Conservation (phyloP, 2,113 vertebrate genomes). For the Cromileptes altivelis region DNA sequence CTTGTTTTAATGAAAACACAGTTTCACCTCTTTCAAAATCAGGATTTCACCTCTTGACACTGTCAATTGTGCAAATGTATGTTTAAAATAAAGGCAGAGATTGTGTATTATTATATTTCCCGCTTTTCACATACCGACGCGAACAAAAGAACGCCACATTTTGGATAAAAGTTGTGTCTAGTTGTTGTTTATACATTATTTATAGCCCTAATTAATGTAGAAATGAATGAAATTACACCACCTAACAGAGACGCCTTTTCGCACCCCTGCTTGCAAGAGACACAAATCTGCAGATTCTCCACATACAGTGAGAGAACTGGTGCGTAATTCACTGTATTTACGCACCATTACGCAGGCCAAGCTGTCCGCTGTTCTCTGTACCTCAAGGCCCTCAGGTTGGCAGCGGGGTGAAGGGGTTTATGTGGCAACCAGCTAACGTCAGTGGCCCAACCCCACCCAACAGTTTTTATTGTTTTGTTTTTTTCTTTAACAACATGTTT, state of each 20-base stretch:
- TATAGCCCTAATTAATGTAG: too few relatives aligned
- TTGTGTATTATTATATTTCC: background rate
- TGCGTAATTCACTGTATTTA: conserved; percentile 10
- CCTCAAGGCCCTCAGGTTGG: background rate
- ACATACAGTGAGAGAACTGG: background rate
- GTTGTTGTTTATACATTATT: too few relatives aligned
- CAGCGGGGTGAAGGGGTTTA: background rate
- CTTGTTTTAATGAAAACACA: background rate
- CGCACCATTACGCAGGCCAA: background rate
- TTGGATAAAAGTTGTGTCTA: background rate
- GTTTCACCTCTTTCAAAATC: background rate
- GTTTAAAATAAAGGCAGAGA: background rate
- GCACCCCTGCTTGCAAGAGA: background rate
- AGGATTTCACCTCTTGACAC: background rate
- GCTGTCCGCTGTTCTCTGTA: background rate
- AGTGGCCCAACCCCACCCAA: background rate
- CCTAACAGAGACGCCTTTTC: background rate
- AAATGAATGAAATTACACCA: background rate
- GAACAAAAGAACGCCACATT: too few relatives aligned
- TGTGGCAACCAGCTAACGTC: background rate
- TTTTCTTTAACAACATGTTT: background rate
- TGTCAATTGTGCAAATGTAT: background rate
- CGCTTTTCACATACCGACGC: background rate
- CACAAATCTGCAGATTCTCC: background rate
- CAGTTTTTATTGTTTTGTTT: background rate